Evolutionary conservation across 2,113 vertebrate genomes (phyloP).

Genomic region (Entomyzon cyanotis): DNA sequence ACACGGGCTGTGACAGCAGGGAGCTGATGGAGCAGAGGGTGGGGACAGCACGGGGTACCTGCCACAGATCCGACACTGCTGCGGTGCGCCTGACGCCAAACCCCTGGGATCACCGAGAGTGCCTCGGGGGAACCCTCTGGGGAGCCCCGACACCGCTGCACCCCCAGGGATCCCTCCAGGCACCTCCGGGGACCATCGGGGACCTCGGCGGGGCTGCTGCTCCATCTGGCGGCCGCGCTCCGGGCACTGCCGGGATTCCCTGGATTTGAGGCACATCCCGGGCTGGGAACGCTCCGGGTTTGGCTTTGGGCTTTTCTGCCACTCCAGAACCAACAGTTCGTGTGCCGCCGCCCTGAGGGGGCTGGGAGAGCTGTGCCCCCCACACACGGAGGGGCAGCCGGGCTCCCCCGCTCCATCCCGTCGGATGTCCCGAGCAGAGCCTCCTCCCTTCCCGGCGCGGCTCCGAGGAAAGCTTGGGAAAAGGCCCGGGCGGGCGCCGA

Average conservation of each 20-base stretch:
- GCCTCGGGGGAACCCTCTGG: neutral
- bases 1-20: too few relatives aligned
- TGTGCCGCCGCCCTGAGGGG: too few relatives aligned
- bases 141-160: neutral
- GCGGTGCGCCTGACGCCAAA: accelerated
- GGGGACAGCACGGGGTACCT: accelerated
- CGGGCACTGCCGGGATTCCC: neutral
- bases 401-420: neutral
- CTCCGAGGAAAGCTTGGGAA: conserved; percentile 20
- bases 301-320: neutral
- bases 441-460: neutral
- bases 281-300: accelerated
- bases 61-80: neutral
- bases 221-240: neutral
- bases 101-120: accelerated
- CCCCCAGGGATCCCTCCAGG: too few relatives aligned
- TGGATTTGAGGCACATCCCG: accelerated
- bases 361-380: accelerated
- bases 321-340: neutral
- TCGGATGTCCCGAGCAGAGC: neutral
- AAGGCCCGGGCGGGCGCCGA: neutral
- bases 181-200: too few relatives aligned
- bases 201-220: neutral
- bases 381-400: neutral
- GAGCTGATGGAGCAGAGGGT: accelerated